Conservation (phyloP, 2,797 vertebrate species). For the Micromesistius poutassou region DNA sequence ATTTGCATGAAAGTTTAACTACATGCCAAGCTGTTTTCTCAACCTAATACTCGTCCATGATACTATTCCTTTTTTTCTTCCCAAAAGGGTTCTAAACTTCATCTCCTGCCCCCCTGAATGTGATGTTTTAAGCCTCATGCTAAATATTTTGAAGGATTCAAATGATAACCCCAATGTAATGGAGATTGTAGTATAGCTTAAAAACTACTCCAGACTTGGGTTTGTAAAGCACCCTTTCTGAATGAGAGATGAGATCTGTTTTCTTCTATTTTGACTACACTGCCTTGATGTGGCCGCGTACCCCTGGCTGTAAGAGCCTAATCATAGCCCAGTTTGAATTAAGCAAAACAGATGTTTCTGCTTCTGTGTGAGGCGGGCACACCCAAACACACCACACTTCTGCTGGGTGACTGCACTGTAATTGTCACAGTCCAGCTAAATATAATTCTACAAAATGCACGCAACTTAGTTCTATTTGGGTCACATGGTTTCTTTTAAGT, state of each 20-base stretch:
- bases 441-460: constrained; percentile 53
- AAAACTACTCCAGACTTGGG: no score
- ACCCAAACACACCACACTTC: constrained; percentile 69
- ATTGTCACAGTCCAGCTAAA: constrained; percentile 66
- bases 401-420: constrained; percentile 68
- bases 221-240: constrained; percentile 32
- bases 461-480: neutral
- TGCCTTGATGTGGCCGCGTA: constrained; percentile 68
- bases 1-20: neutral
- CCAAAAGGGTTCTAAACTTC: neutral
- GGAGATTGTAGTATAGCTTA: constrained; percentile 7
- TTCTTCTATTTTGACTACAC: constrained; percentile 42
- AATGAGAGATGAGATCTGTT: constrained; percentile 29
- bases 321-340: constrained; percentile 48
- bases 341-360: constrained; percentile 75
- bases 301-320: constrained; percentile 48
- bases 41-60: neutral
- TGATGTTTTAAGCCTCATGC: neutral
- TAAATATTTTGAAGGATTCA: neutral
- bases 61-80: no score
- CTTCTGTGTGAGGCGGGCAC: constrained; percentile 65
- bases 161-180: constrained; percentile 4
- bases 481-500: neutral
- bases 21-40: neutral
- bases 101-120: neutral